Conservation (phyloP, 2,797 vertebrate genomes). For the Loriculus beryllinus region DNA sequence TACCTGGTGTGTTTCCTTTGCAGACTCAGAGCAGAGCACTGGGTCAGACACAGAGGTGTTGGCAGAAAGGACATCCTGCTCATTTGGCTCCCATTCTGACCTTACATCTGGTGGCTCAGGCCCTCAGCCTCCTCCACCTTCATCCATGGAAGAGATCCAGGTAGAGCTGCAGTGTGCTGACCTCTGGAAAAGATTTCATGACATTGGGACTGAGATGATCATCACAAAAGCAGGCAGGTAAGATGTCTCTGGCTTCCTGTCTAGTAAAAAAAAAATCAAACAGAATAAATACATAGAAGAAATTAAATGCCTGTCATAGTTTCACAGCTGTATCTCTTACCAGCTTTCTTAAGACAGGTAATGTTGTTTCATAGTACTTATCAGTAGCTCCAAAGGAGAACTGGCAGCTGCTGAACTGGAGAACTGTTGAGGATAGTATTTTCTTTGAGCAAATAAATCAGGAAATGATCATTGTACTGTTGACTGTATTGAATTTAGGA, state of each 20-base stretch:
- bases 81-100: slow-evolving; percentile 86
- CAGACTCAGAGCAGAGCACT: slow-evolving; percentile 95
- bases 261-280: not conserved
- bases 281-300: not conserved
- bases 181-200: slow-evolving; percentile 98
- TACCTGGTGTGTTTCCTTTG: slow-evolving; percentile 27
- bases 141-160: slow-evolving; percentile 98
- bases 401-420: not conserved
- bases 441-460: not conserved
- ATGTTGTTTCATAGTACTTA: not conserved
- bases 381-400: not conserved
- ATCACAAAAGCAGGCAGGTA: slow-evolving; percentile 99
- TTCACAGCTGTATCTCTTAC: not conserved
- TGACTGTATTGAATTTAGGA: not conserved
- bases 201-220: slow-evolving; percentile 99
- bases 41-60: slow-evolving; percentile 92
- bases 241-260: slow-evolving; percentile 34
- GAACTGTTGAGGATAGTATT: not conserved
- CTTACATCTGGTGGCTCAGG: slow-evolving; percentile 82
- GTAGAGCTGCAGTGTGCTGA: slow-evolving; percentile 97
- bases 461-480: not conserved
- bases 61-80: slow-evolving; percentile 91
- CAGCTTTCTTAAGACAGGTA: not conserved
- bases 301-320: not conserved
- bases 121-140: slow-evolving; percentile 81